phyloP scores from a whole-genome alignment of 2,113 vertebrate species.

The Alosa alosa region DNA sequence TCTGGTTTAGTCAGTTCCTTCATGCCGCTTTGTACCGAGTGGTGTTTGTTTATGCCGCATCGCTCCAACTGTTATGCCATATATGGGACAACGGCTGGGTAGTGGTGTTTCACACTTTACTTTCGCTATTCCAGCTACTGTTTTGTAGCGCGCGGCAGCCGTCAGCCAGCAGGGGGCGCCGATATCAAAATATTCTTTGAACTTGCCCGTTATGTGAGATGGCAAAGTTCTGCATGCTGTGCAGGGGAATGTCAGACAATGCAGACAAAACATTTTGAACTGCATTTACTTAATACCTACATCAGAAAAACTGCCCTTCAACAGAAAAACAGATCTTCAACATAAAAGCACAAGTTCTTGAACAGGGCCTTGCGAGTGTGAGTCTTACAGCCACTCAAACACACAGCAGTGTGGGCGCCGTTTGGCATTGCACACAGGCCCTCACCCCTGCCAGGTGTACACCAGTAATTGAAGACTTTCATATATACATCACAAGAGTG shows the following conservation, averaged over 20 bases:
- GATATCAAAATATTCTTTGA: background rate
- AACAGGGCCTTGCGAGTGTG: background rate
- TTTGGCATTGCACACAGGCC: constrained; percentile 17
- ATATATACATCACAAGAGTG: constrained; percentile 51
- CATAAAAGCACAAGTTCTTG: background rate
- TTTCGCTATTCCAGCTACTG: background rate
- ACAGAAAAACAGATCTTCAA: background rate
- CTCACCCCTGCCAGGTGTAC: constrained; percentile 50
- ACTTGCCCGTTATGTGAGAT: background rate
- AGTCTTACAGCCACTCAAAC: constrained; percentile 40
- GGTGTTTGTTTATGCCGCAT: background rate
- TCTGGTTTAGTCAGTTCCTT: constrained; percentile 52
- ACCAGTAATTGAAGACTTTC: constrained; percentile 55
- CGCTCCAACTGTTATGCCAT: background rate
- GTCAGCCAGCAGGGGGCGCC: background rate
- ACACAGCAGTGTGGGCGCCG: background rate
- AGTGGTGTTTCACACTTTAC: background rate
- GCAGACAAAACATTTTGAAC: background rate
- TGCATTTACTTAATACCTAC: background rate
- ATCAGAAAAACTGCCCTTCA: background rate
- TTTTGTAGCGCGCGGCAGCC: background rate
- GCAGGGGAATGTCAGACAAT: background rate
- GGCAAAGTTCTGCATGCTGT: background rate
- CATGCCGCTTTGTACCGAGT: background rate
- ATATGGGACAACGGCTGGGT: background rate